These are phyloP conservation scores for Portunus trituberculatus DNA, from an alignment of 1,140 invertebrate species.

Conservation along the genomic window DNA sequence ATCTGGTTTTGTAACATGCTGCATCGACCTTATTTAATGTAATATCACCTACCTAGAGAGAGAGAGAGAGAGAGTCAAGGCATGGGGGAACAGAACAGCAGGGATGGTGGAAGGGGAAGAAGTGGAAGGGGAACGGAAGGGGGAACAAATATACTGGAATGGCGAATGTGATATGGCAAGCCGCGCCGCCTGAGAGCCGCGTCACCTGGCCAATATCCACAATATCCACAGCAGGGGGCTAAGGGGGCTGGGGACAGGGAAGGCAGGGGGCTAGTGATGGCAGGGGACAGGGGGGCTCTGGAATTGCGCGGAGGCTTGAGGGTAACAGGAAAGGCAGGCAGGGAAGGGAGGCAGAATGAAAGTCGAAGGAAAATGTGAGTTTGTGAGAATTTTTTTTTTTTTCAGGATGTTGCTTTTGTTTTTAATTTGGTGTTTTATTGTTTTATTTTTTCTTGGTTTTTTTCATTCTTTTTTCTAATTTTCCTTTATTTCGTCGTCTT, in stretches of 20 bases:
- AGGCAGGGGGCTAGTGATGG: background rate
- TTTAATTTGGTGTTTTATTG: too few species aligned
- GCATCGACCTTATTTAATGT: background rate
- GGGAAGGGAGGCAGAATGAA: background rate
- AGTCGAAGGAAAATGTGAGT: background rate
- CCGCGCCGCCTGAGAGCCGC: background rate
- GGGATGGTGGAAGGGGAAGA: background rate
- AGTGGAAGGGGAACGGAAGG: constrained; percentile 16
- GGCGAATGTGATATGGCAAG: background rate
- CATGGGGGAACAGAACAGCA: background rate
- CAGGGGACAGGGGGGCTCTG: background rate
- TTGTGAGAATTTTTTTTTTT: background rate
- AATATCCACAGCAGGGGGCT: background rate
- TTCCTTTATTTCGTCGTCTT: background rate
- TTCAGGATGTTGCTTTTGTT: background rate
- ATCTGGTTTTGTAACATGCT: background rate
- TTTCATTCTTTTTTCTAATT: too few species aligned
- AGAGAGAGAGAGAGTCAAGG: background rate
- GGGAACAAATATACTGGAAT: constrained; percentile 18
- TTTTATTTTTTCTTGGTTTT: too few species aligned
- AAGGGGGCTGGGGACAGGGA: background rate
- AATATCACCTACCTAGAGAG: background rate
- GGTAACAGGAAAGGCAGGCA: background rate
- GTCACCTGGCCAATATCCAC: background rate
- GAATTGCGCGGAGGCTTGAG: background rate